Conservation (phyloP, 2,113 vertebrate species). For the Serilophus lunatus region DNA sequence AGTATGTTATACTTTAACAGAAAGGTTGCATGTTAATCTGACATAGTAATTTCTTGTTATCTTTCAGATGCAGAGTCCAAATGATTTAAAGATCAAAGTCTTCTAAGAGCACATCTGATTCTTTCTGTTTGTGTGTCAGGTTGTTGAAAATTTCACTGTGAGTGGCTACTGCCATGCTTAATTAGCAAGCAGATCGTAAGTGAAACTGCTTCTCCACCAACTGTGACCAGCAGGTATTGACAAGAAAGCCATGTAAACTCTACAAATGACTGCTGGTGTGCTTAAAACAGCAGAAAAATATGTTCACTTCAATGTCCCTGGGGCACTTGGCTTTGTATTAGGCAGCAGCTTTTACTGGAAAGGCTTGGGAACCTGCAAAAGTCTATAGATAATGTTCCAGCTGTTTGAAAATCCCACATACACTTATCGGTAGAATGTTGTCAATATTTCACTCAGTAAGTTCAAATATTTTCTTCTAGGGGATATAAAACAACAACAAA, state of each 20-base stretch:
- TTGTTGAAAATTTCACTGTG: slow-evolving; percentile 14
- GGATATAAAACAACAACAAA: background rate
- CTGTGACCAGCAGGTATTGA: slow-evolving; percentile 66
- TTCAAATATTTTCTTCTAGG: slow-evolving; percentile 1
- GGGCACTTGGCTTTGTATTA: slow-evolving; percentile 34
- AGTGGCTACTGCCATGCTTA: slow-evolving; percentile 25
- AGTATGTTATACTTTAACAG: background rate
- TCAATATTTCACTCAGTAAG: background rate
- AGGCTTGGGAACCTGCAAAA: slow-evolving; percentile 32
- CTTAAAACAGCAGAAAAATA: slow-evolving; percentile 52
- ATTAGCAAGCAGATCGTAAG: slow-evolving; percentile 61
- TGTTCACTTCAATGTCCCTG: slow-evolving; percentile 1
- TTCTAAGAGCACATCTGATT: background rate
- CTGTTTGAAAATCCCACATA: background rate
- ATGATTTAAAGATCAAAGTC: background rate
- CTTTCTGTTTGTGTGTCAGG: background rate
- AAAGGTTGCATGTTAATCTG: slow-evolving; percentile 21
- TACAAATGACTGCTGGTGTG: slow-evolving; percentile 27
- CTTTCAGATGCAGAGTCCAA: background rate
- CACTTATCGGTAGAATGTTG: background rate
- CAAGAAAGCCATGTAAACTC: slow-evolving; percentile 56
- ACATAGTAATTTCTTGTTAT: background rate
- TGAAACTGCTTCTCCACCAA: slow-evolving; percentile 77
- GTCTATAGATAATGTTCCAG: slow-evolving; percentile 30
- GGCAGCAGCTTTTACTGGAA: slow-evolving; percentile 37